Percentiles rank a stretch among this genome's conserved stretches.
These are phyloP conservation scores for Notoglanidium macrostoma DNA, from an alignment of 2,797 vertebrate species.

Conservation along the genomic window DNA sequence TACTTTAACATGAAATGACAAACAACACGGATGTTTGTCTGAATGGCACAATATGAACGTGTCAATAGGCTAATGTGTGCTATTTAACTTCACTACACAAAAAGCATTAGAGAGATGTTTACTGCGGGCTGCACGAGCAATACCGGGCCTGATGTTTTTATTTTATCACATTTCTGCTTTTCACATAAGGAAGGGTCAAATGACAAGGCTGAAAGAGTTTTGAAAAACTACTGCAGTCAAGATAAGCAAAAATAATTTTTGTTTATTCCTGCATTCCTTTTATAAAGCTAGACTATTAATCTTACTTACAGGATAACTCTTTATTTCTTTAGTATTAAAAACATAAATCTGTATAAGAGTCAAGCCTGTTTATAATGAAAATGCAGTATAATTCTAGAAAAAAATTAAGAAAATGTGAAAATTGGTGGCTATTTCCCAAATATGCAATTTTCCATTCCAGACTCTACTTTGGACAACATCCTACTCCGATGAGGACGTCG, in stretches of 20 bases:
- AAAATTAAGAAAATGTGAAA: neutral
- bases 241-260: neutral
- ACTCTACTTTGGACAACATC: too few species aligned
- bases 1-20: neutral
- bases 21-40: too few species aligned
- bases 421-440: neutral
- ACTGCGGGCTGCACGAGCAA: neutral
- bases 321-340: neutral
- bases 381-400: neutral
- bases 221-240: neutral
- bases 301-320: neutral
- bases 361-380: neutral
- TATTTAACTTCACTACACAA: too few species aligned
- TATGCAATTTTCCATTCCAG: neutral
- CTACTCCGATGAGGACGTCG: too few species aligned
- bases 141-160: constrained; percentile 2
- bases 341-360: neutral
- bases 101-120: too few species aligned
- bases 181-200: neutral
- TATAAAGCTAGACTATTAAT: neutral
- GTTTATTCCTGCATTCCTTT: neutral
- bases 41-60: neutral
- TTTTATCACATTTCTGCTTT: neutral
- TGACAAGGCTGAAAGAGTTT: neutral
- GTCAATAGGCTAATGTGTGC: neutral